Base-by-base conservation (phyloP, 2,888 invertebrate species). In the Hipparchia sbordonii region DNA sequence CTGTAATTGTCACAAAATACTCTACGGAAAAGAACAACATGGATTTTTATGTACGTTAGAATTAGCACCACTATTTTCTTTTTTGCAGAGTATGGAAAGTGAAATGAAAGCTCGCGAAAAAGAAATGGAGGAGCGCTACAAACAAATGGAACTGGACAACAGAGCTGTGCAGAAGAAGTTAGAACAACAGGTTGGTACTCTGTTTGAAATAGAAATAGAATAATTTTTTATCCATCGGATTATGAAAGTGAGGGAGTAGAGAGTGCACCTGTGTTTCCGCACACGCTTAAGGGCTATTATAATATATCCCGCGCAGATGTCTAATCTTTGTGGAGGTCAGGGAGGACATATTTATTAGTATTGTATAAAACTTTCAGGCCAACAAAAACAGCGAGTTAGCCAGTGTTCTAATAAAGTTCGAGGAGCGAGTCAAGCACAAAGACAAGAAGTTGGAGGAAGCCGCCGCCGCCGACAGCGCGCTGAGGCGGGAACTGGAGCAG, bases 371-470 rank as follows among this genome's bases (percentile, higher is more conserved):
- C n/a, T 66, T 69, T 54, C 75, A 75, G 75, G 57, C 75, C 6
- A 74, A n/a, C 71, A 94, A 94, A 72, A 93, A 92, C 84, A 89
- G 81, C 73, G 94, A 94, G 77, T 71, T 94, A 54, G 92, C 93
- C 0, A 88, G 90, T 1, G 93, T 93, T 0, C 79, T 94, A 54
- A 89, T 91, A 62, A 94, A 93, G 81, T 94, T 94, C 75, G 94
- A 94, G 73, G 93, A 94, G 81, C 81, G 92, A 13, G 92, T 92
- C 67, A 93, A 93, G 72, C 89, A 88, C 39, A 85, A 92, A 0
- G 93, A 92, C 79, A 91, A 90, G 81, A 83, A 83, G 45, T 74
- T 93, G 1, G 93, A 93, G 39, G 94, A 93, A 0, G 90, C 90
- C 0, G 82, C 82, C 4, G 80, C 77, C 1, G 77, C 76, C 1